A percentile compares a stretch with the other conserved stretches of the same genome.
Conservation (phyloP, 2,797 vertebrate species). For the Brachyrhaphis roseni region DNA sequence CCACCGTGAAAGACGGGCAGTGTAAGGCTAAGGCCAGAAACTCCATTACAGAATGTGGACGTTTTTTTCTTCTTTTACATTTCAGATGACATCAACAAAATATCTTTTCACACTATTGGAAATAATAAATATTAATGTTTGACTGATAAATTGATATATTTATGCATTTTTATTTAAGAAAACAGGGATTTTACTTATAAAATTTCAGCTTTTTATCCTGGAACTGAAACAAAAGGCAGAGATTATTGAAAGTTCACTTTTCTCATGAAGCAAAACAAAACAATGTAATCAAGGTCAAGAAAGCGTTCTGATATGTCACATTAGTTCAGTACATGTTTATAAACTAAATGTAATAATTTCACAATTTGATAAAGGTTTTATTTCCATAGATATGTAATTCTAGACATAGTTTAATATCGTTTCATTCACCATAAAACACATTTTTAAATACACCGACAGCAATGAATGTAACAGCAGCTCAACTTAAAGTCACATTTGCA, state of each 20-base stretch:
- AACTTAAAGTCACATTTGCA: neutral
- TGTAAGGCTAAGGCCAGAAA: slow-evolving; percentile 43
- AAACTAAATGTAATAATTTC: neutral
- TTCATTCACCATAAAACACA: neutral
- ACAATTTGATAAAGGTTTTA: neutral
- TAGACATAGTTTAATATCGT: too few relatives aligned
- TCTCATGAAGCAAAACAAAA: neutral
- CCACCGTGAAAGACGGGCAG: slow-evolving; percentile 52
- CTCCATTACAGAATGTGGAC: slow-evolving; percentile 38
- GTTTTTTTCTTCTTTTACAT: neutral
- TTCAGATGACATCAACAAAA: slow-evolving; percentile 19
- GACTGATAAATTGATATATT: neutral
- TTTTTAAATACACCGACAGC: neutral
- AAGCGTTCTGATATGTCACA: neutral
- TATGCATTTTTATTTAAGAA: neutral
- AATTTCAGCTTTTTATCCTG: neutral
- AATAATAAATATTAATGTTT: neutral
- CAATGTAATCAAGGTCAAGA: neutral
- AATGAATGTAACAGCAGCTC: neutral
- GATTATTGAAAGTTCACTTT: neutral
- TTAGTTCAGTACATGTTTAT: neutral
- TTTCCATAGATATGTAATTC: neutral
- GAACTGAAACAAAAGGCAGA: neutral
- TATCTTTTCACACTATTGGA: slow-evolving; percentile 5
- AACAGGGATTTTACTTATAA: neutral